phyloP scores from a whole-genome alignment of 2,888 invertebrate species.

The Podotricha telesiphe region DNA sequence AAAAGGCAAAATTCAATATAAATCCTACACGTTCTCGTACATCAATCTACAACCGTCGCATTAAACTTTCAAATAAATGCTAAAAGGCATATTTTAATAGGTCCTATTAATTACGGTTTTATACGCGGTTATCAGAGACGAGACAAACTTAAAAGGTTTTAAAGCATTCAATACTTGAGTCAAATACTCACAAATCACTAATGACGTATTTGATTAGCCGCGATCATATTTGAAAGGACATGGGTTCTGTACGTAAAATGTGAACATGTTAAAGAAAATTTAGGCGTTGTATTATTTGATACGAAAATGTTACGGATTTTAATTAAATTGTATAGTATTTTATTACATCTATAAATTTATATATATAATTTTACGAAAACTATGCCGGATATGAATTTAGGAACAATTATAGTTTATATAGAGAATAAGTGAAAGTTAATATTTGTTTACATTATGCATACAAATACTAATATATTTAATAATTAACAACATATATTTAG shows the following conservation, averaged over 20 bases:
- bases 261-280: too few species aligned
- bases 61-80: conserved; percentile 39
- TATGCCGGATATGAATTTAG: too few species aligned
- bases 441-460: too few species aligned
- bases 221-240: not conserved
- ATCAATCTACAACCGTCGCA: conserved; percentile 32
- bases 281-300: too few species aligned
- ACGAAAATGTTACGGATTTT: too few species aligned
- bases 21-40: conserved; percentile 17
- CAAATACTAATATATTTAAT: too few species aligned
- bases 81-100: conserved; percentile 61
- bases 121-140: conserved; percentile 66
- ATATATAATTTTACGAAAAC: too few species aligned
- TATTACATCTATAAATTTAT: too few species aligned
- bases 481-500: too few species aligned
- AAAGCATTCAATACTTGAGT: conserved; percentile 72
- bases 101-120: conserved; percentile 75
- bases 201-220: conserved; percentile 37
- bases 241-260: conserved; percentile 47
- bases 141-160: conserved; percentile 77
- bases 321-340: too few species aligned
- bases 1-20: conserved; percentile 21
- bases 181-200: conserved; percentile 71
- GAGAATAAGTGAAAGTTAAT: too few species aligned
- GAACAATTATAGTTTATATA: too few species aligned